Base-by-base conservation (phyloP, 2,113 vertebrate species). In the Neolamprologus variostigma region DNA sequence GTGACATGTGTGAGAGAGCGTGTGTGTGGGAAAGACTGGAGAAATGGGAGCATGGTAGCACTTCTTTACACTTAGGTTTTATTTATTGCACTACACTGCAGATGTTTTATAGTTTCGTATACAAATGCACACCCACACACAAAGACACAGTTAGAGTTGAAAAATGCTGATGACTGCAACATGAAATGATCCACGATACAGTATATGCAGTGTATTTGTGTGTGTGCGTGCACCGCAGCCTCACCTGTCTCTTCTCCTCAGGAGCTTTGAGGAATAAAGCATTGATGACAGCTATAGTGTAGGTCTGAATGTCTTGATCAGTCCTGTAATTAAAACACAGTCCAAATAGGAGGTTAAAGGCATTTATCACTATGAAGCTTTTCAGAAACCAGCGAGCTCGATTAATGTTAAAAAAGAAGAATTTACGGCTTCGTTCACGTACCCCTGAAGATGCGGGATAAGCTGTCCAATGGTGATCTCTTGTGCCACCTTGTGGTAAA, bases 381-480 rank as follows among this genome's bases (percentile, higher is more conserved):
- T 82, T 82, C 14, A 80, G 11, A 76, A 63, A 42, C 13, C 4
- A 66, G 53, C 71, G 17, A 87, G 66, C 5, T 45, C 3, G 26
- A 88, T 82, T 63, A 51, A 35, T 16, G 4, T n/a, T 68, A 7
- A 13, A 9, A 35, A 31, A 9, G 6, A 14, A 19, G 42, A 78
- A 50, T 78, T 26, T 12, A 28, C 13, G 14, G 80, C 16, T 47
- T 53, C 10, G 10, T 17, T 80, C 42, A 4, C 97, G 96, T 92
- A 99, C 99, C 98, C 98, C 90, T 99, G 98, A 19, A 99, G 97
- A 88, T 99, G 98, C 9, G 98, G 98, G 80, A 99, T 99, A 83
- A 99, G 97, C 84, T 99, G 99, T 45, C 99, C 99, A 19, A 99
- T 99, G n/a, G 99, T 99, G 93, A 99, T 99, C 96, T 99, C 99